A percentile compares a stretch with the other conserved stretches of the same genome.
Conservation (phyloP, 2,888 invertebrate species). For the Harpagoxenus sublaevis region DNA sequence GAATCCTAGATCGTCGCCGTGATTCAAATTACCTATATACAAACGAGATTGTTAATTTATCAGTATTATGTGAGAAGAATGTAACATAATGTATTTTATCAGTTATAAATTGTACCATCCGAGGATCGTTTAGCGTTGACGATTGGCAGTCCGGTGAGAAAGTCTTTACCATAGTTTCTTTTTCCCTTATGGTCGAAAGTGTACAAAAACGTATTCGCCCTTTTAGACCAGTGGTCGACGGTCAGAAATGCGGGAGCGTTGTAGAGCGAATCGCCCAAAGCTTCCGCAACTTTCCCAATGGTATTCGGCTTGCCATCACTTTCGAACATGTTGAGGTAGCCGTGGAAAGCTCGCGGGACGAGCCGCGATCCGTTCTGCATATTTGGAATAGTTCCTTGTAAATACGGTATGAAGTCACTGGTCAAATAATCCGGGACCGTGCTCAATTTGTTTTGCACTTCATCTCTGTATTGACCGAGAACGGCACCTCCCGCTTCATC, state of each 20-base stretch:
- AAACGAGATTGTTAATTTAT: not conserved
- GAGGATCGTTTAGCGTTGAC: slow-evolving; percentile 85
- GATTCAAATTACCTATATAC: slow-evolving; percentile 66
- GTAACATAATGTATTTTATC: not conserved
- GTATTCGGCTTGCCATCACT: slow-evolving; percentile 81
- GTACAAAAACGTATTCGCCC: slow-evolving; percentile 90
- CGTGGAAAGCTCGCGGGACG: slow-evolving; percentile 75
- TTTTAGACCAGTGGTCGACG: slow-evolving; percentile 90
- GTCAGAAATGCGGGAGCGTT: slow-evolving; percentile 92
- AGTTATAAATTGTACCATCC: slow-evolving; percentile 33
- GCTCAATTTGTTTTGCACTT: slow-evolving; percentile 84
- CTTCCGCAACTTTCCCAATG: slow-evolving; percentile 88
- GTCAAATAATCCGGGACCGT: slow-evolving; percentile 85
- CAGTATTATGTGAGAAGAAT: not conserved
- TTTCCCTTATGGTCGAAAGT: slow-evolving; percentile 92
- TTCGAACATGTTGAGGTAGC: slow-evolving; percentile 72
- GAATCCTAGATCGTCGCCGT: slow-evolving; percentile 80
- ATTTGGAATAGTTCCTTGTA: slow-evolving; percentile 84
- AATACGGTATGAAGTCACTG: slow-evolving; percentile 84
- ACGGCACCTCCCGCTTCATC: slow-evolving; percentile 91
- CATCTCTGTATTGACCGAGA: slow-evolving; percentile 86
- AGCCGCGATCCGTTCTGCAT: slow-evolving; percentile 74
- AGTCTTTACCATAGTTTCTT: slow-evolving; percentile 88
- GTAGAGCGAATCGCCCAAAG: slow-evolving; percentile 91
- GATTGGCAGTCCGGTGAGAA: slow-evolving; percentile 90